These are phyloP conservation scores for Telenomus remus DNA, from an alignment of 1,140 invertebrate genomes.

Conservation along the genomic window DNA sequence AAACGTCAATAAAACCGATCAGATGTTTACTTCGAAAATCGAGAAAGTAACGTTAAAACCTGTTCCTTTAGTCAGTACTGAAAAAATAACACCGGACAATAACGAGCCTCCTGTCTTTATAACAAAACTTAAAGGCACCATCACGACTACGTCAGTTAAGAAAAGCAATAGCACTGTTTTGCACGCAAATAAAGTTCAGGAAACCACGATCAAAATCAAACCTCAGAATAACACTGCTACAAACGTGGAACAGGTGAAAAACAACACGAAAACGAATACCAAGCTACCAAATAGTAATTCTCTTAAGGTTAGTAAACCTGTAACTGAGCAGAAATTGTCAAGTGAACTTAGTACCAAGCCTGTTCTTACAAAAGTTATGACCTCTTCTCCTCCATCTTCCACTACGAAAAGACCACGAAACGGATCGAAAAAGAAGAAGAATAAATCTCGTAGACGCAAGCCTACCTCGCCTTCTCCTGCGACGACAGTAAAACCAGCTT, in stretches of 20 bases:
- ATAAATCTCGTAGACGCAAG: slow-evolving; percentile 77
- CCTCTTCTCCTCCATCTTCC: slow-evolving; percentile 22
- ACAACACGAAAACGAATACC: not conserved
- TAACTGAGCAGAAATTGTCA: slow-evolving; percentile 3
- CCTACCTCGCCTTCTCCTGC: slow-evolving; percentile 65
- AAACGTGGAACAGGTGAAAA: too few relatives aligned
- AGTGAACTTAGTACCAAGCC: slow-evolving; percentile 9
- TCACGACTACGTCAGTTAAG: slow-evolving; percentile 62
- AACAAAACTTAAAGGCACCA: slow-evolving; percentile 68
- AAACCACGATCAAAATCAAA: slow-evolving; percentile 47
- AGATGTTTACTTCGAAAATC: slow-evolving; percentile 63
- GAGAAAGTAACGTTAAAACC: slow-evolving; percentile 73
- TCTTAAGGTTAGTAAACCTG: slow-evolving; percentile 4
- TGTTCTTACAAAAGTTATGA: slow-evolving; percentile 61
- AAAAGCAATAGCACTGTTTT: slow-evolving; percentile 12
- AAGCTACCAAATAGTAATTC: not conserved
- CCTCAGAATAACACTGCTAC: slow-evolving; percentile 48
- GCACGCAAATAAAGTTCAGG: slow-evolving; percentile 29
- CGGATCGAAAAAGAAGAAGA: slow-evolving; percentile 77
- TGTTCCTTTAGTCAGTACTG: slow-evolving; percentile 57
- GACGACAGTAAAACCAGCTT: not conserved
- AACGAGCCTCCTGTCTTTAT: slow-evolving; percentile 65
- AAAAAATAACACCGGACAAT: slow-evolving; percentile 53
- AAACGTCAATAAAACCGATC: slow-evolving; percentile 37
- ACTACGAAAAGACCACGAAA: slow-evolving; percentile 72